Conservation (phyloP, 2,888 invertebrate genomes). For the Erynnis tages region DNA sequence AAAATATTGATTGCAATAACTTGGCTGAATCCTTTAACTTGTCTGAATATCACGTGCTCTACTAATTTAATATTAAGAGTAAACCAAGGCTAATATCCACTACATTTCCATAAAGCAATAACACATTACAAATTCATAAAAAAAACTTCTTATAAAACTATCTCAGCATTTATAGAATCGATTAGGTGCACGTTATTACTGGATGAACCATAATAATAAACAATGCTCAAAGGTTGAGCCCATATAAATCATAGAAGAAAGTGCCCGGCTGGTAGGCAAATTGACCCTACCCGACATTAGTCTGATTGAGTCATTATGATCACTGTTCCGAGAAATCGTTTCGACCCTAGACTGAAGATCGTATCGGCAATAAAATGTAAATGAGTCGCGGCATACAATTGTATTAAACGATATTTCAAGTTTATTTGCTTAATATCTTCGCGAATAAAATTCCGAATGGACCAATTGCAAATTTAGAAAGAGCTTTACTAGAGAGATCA, state of each 20-base stretch:
- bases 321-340: conserved; percentile 19
- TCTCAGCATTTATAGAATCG: neutral
- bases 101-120: too few species aligned
- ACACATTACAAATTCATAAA: too few species aligned
- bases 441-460: too few species aligned
- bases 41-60: too few species aligned
- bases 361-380: neutral
- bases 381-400: neutral
- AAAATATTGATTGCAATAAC: too few species aligned
- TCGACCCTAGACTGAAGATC: conserved; percentile 6
- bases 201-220: neutral
- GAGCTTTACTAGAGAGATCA: too few species aligned
- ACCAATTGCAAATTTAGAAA: too few species aligned
- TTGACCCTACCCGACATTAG: conserved; percentile 22
- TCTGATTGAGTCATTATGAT: conserved; percentile 16
- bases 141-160: too few species aligned
- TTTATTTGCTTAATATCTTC: too few species aligned
- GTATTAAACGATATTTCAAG: neutral
- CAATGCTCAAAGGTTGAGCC: conserved; percentile 1
- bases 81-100: too few species aligned
- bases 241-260: conserved; percentile 37
- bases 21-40: too few species aligned
- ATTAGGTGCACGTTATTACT: neutral
- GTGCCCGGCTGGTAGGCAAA: conserved; percentile 26
- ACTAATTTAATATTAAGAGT: too few species aligned